A percentile compares a stretch with the other conserved stretches of the same genome.
These are phyloP conservation scores for Pampus argenteus DNA, from an alignment of 2,797 vertebrate genomes.

Conservation along the genomic window DNA sequence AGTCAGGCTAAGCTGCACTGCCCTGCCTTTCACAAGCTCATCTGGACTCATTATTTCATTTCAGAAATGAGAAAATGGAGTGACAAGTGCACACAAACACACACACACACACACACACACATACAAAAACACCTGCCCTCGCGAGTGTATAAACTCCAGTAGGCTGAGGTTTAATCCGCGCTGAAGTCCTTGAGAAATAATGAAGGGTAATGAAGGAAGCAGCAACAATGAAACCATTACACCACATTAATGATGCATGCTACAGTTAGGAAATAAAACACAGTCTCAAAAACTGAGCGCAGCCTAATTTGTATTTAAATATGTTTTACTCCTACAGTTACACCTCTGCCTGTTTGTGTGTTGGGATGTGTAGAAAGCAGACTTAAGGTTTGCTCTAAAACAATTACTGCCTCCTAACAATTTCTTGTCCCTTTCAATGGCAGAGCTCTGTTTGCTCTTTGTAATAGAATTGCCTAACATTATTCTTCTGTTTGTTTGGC, in stretches of 20 bases:
- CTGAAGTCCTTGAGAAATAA: conserved; percentile 79
- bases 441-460: not conserved
- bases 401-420: not conserved
- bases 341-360: conserved; percentile 24
- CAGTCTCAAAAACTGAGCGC: conserved; percentile 30
- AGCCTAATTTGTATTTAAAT: conserved; percentile 40
- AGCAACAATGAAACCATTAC: conserved; percentile 65
- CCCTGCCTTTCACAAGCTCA: conserved; percentile 69
- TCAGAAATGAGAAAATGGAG: conserved; percentile 64
- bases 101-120: conserved; percentile 10
- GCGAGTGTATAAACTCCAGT: conserved; percentile 47
- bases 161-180: conserved; percentile 59
- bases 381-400: not conserved
- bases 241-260: conserved; percentile 61
- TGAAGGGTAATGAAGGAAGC: conserved; percentile 79
- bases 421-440: not conserved
- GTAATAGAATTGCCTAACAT: not conserved
- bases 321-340: conserved; percentile 13
- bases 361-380: conserved; percentile 12
- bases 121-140: conserved; percentile 65
- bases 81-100: conserved; percentile 48
- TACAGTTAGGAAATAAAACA: conserved; percentile 43
- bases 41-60: conserved; percentile 75
- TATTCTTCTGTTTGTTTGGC: not conserved
- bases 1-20: conserved; percentile 72